Evolutionary conservation across 2,113 vertebrate genomes (phyloP).

Genomic region (Albula glossodonta): DNA sequence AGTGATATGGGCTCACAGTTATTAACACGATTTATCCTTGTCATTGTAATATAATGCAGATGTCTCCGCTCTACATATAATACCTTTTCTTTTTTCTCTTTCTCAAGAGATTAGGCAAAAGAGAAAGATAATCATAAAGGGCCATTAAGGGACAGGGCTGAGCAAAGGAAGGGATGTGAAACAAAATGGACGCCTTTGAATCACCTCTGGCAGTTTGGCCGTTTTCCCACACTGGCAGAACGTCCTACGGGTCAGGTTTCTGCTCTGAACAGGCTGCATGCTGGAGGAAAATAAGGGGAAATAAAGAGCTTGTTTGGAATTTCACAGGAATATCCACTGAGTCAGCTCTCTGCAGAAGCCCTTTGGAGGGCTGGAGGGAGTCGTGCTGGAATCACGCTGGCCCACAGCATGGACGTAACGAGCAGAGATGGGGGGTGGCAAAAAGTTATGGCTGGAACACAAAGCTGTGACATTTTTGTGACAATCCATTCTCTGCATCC

Average conservation of each 20-base stretch:
- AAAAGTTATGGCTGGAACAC: too few species aligned
- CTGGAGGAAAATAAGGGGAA: conserved; percentile 34
- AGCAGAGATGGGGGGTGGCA: neutral
- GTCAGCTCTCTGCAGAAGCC: conserved; percentile 29
- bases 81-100: neutral
- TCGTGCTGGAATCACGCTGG: neutral
- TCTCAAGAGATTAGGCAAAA: conserved; percentile 13
- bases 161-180: neutral
- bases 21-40: neutral
- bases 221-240: conserved; percentile 24
- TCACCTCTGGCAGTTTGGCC: conserved; percentile 33
- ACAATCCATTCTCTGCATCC: neutral
- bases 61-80: neutral
- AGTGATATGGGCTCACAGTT: neutral
- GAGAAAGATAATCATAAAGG: neutral
- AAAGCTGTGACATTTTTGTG: too few species aligned
- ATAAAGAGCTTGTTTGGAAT: conserved; percentile 30
- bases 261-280: conserved; percentile 11
- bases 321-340: conserved; percentile 30
- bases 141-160: neutral
- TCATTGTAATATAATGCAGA: neutral
- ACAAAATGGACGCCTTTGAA: conserved; percentile 28
- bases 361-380: neutral
- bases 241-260: conserved; percentile 39
- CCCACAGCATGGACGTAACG: neutral